Conservation (phyloP, 2,797 vertebrate species). For the Anguilla obscura region DNA sequence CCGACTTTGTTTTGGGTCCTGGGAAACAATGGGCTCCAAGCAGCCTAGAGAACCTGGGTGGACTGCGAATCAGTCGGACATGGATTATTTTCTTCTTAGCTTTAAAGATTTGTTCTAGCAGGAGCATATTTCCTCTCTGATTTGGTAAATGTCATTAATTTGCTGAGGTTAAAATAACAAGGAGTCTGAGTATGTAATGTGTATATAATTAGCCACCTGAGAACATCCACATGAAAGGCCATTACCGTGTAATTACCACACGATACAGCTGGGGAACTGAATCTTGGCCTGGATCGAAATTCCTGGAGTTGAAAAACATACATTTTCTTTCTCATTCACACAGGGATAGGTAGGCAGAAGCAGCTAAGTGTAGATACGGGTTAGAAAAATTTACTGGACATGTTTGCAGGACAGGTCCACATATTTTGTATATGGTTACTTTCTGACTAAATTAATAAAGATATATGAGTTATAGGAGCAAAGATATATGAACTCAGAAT, state of each 20-base stretch:
- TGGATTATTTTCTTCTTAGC: conserved; percentile 46
- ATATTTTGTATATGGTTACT: neutral
- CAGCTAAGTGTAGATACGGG: neutral
- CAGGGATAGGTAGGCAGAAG: conserved; percentile 33
- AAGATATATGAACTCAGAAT: neutral
- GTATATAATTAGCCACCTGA: conserved; percentile 81
- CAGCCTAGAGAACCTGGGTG: conserved; percentile 3
- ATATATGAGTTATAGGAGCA: neutral
- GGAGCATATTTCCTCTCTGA: conserved; percentile 60
- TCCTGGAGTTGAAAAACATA: conserved; percentile 74
- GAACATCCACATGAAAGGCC: conserved; percentile 78
- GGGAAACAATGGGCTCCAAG: conserved; percentile 41
- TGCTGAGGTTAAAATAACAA: conserved; percentile 76
- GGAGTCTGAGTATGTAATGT: conserved; percentile 73
- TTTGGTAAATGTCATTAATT: conserved; percentile 74
- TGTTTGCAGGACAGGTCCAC: conserved; percentile 34
- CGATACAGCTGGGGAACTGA: conserved; percentile 69
- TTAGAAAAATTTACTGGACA: conserved; percentile 11
- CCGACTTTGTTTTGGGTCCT: conserved; percentile 37
- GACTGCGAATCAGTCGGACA: conserved; percentile 32
- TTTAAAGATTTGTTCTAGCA: conserved; percentile 57
- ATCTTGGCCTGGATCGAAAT: conserved; percentile 68
- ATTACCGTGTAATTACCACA: conserved; percentile 78
- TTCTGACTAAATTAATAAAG: neutral
- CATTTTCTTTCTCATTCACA: conserved; percentile 57